Evolutionary conservation across 2,113 vertebrate species (phyloP), one percentile per base, ranked within the genome.

Genomic region (Amazona guildingii): DNA sequence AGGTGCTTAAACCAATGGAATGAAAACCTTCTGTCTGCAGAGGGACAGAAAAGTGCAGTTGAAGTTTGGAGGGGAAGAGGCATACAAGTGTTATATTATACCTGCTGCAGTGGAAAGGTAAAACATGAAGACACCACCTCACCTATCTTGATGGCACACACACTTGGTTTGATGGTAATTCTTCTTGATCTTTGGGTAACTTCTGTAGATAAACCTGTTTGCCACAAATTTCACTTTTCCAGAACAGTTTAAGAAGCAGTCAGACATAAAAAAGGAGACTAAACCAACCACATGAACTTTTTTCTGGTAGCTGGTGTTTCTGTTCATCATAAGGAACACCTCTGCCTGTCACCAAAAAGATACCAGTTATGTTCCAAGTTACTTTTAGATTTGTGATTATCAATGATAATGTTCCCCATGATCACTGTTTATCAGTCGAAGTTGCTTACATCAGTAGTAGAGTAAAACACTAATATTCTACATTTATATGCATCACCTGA

Each of bases 201-300:
- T 83, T 67, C 35, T 13, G 13, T 17, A 83, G 16, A 54, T 6
- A 59, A 88, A 62, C 2, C 5, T 66, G 19, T 49, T 54, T 39
- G 39, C 66, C 9, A n/a, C 7, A 66, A 62, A 72, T 88, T 92
- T 90, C 85, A 16, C 20, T 69, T 74, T 70, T 31, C 13, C 23
- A 48, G 29, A 74, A 66, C 1, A 46, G 37, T 46, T n/a, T 46
- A 61, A 87, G 21, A 7, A 49, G 11, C 25, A n/a, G 12, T 28
- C 27, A 37, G 12, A 6, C 17, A 48, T 61, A 29, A 92, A 43
- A 77, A 66, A 21, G 54, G 7, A 41, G 11, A 20, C 7, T 83
- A 67, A 90, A 82, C 4, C 1, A 2, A 49, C 0, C 15, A 59
- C 8, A 17, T n/a, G 7, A 2, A 23, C 3, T 59, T 13, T 3